Percentiles rank a stretch among this genome's conserved stretches.
Evolutionary conservation across 2,888 invertebrate species (phyloP).

Genomic region (Plemyria rubiginata): DNA sequence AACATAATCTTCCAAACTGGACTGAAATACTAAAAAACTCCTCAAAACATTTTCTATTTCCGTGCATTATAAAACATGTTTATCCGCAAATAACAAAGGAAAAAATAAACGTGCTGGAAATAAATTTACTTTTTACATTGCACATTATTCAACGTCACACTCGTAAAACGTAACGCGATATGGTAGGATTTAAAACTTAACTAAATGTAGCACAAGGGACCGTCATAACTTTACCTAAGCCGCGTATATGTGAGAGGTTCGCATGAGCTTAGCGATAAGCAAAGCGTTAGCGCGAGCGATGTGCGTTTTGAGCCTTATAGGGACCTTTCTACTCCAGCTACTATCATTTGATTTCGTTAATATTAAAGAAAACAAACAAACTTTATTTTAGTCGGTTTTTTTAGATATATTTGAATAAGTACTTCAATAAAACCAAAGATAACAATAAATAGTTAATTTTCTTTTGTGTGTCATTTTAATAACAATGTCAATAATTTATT

Average conservation of each 20-base stretch:
- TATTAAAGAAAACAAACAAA: too few species aligned
- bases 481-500: too few species aligned
- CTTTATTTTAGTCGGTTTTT: too few species aligned
- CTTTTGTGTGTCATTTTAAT: too few species aligned
- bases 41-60: conserved; percentile 1
- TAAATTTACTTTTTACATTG: conserved; percentile 32
- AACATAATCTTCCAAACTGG: neutral
- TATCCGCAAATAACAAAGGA: conserved; percentile 7
- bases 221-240: conserved; percentile 30
- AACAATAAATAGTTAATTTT: too few species aligned
- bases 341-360: too few species aligned
- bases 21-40: neutral
- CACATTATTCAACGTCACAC: conserved; percentile 42
- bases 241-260: neutral
- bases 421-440: too few species aligned
- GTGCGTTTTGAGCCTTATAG: too few species aligned
- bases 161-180: conserved; percentile 39
- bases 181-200: conserved; percentile 40
- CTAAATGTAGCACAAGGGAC: conserved; percentile 35
- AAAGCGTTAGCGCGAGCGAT: neutral
- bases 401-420: too few species aligned
- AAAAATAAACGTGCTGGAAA: conserved; percentile 24
- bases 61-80: conserved; percentile 11
- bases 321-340: too few species aligned
- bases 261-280: conserved; percentile 24